These are phyloP conservation scores for Terebella lapidaria DNA, from an alignment of 2,888 invertebrate genomes.

Conservation along the genomic window DNA sequence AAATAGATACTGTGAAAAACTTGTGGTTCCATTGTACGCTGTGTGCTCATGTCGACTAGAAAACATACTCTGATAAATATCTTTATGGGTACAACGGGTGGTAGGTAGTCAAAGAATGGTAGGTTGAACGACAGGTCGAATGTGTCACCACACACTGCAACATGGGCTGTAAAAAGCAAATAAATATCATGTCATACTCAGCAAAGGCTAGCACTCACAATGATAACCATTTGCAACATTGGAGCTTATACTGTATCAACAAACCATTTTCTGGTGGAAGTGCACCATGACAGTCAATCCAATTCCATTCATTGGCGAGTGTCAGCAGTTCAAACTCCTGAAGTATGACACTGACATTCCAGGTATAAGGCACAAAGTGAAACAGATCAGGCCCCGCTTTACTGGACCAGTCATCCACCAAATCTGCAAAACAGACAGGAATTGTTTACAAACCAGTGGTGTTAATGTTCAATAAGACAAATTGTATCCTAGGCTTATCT, in stretches of 20 bases:
- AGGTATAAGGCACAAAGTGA: constrained; percentile 94
- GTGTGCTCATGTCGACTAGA: no score
- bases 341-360: constrained; percentile 82
- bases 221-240: not conserved
- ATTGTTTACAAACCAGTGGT: no score
- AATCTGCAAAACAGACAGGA: constrained; percentile 60
- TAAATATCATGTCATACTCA: not conserved
- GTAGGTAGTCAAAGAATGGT: constrained; percentile 90
- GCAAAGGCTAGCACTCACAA: not conserved
- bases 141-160: constrained; percentile 89
- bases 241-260: not conserved
- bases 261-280: constrained; percentile 88
- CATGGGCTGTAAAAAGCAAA: constrained; percentile 59
- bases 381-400: constrained; percentile 74
- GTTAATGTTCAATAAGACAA: not conserved
- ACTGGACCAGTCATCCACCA: constrained; percentile 89
- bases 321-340: constrained; percentile 94
- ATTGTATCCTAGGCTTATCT: not conserved
- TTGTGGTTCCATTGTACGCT: no score
- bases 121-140: constrained; percentile 89
- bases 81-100: constrained; percentile 79
- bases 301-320: constrained; percentile 92
- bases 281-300: constrained; percentile 84
- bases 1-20: no score
- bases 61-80: constrained; percentile 77